A percentile compares a stretch with the other conserved stretches of the same genome.
phyloP scores from a whole-genome alignment of 1,140 invertebrate genomes.

The Oryctes rhinoceros region DNA sequence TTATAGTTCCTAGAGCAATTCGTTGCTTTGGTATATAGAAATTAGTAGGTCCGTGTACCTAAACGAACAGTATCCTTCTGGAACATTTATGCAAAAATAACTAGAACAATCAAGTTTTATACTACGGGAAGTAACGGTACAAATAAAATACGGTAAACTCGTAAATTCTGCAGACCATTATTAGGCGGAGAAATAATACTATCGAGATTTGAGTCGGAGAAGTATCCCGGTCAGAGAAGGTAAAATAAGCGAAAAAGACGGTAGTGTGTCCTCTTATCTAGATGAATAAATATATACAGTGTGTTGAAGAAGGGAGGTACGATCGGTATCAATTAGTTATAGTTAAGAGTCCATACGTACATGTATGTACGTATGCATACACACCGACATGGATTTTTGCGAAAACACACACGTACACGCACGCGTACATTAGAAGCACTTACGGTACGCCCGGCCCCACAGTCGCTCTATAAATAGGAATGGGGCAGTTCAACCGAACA shows the following conservation, averaged over 20 bases:
- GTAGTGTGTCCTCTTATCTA: conserved; percentile 14
- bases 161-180: not conserved
- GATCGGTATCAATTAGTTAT: conserved; percentile 36
- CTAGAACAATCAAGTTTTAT: not conserved
- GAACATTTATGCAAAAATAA: too few relatives aligned
- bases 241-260: conserved; percentile 15
- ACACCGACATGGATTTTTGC: not conserved
- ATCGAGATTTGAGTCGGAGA: not conserved
- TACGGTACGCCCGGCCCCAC: conserved; percentile 23
- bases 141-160: not conserved
- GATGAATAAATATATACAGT: conserved; percentile 30
- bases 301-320: conserved; percentile 15
- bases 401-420: not conserved
- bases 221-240: not conserved
- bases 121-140: not conserved
- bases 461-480: conserved; percentile 31
- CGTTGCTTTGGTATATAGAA: too few relatives aligned
- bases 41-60: too few relatives aligned
- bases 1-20: too few relatives aligned
- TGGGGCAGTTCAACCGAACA: conserved; percentile 36
- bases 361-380: conserved; percentile 9
- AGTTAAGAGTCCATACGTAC: conserved; percentile 3
- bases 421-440: conserved; percentile 16
- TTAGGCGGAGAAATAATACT: not conserved
- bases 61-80: too few relatives aligned